Conservation (phyloP, 2,113 vertebrate genomes). For the Hystrix cristata region DNA sequence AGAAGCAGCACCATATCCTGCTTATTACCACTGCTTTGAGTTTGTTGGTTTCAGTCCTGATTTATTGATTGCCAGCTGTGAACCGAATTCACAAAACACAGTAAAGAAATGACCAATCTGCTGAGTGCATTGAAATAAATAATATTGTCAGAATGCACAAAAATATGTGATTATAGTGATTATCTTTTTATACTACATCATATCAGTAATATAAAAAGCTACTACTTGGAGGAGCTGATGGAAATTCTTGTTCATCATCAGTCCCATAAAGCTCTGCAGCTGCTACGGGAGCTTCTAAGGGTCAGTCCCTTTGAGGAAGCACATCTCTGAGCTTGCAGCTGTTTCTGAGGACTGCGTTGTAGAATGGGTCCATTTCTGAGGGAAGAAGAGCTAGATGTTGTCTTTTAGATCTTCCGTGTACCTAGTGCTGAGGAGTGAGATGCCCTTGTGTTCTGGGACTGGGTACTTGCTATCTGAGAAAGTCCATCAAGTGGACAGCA, state of each 20-base stretch:
- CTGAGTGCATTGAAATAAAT: background rate
- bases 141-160: background rate
- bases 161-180: background rate
- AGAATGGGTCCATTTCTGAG: background rate
- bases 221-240: background rate
- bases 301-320: background rate
- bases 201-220: background rate
- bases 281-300: background rate
- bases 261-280: conserved; percentile 11
- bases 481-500: background rate
- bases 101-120: background rate
- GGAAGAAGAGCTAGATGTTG: background rate
- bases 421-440: background rate
- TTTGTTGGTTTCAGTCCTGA: background rate
- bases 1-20: background rate
- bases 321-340: background rate
- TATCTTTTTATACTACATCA: background rate
- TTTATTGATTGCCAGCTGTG: background rate
- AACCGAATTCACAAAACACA: conserved; percentile 11
- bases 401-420: background rate
- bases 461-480: background rate
- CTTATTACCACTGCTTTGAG: background rate
- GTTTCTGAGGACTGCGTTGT: background rate
- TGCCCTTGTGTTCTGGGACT: background rate
- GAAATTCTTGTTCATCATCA: background rate